phyloP scores from a whole-genome alignment of 2,888 invertebrate genomes.

The Schrankia costaestrigalis region DNA sequence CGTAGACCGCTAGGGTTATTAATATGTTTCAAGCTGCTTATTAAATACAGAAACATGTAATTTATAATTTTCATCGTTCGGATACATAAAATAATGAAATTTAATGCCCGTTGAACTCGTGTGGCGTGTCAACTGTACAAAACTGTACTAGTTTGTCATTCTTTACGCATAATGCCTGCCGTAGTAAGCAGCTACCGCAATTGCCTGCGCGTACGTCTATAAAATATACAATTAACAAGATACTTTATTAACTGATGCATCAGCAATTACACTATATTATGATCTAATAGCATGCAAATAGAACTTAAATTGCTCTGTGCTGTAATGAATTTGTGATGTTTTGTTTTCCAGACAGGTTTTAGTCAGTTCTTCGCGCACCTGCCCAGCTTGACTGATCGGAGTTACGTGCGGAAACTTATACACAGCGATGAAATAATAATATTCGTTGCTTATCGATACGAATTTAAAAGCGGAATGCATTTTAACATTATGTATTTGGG shows the following conservation, averaged over 20 bases:
- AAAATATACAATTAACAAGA: conserved; percentile 36
- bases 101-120: conserved; percentile 12
- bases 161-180: conserved; percentile 47
- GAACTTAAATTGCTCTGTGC: conserved; percentile 11
- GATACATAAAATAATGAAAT: background rate
- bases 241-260: conserved; percentile 15
- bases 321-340: conserved; percentile 20
- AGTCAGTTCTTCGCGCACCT: conserved; percentile 50
- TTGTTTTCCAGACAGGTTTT: conserved; percentile 25
- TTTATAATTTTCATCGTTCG: too few species aligned
- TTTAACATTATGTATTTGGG: conserved; percentile 13
- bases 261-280: conserved; percentile 6
- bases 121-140: conserved; percentile 23
- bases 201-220: conserved; percentile 45
- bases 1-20: too few species aligned
- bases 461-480: conserved; percentile 21
- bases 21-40: too few species aligned
- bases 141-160: conserved; percentile 52
- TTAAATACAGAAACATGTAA: too few species aligned
- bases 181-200: conserved; percentile 53
- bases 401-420: conserved; percentile 47
- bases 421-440: conserved; percentile 38
- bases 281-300: background rate
- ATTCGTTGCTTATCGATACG: conserved; percentile 25
- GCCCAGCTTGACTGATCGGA: conserved; percentile 54